These are phyloP conservation scores for Dendrolimus pini DNA, from an alignment of 2,888 invertebrate species.

Conservation along the genomic window DNA sequence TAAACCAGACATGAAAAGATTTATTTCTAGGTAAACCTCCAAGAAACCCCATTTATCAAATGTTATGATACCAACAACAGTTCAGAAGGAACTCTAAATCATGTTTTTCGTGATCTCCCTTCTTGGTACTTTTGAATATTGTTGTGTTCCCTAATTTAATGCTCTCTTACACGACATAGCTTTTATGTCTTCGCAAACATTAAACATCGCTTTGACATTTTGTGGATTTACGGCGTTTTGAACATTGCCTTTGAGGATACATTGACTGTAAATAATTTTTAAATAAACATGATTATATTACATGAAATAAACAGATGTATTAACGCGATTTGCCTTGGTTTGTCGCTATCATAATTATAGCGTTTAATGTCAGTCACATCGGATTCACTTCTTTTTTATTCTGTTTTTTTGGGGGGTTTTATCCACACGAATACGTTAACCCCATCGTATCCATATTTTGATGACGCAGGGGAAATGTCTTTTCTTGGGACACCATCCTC, in stretches of 20 bases:
- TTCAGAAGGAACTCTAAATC: background rate
- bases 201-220: too few species aligned
- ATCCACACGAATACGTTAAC: too few species aligned
- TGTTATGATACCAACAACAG: background rate
- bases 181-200: background rate
- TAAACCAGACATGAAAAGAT: too few species aligned
- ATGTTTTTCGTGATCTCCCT: background rate
- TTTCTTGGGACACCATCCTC: too few species aligned
- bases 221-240: too few species aligned
- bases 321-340: background rate
- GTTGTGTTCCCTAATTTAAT: background rate
- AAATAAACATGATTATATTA: background rate
- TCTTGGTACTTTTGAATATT: background rate
- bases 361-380: too few species aligned
- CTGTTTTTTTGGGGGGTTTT: too few species aligned
- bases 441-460: too few species aligned
- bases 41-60: background rate
- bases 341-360: too few species aligned
- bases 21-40: background rate
- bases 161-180: background rate
- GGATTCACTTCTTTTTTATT: too few species aligned
- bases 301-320: constrained; percentile 1
- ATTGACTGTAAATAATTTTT: background rate
- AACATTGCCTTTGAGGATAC: too few species aligned
- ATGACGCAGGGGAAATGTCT: too few species aligned